phyloP scores from a whole-genome alignment of 2,113 vertebrate species.

The Columbina picui region DNA sequence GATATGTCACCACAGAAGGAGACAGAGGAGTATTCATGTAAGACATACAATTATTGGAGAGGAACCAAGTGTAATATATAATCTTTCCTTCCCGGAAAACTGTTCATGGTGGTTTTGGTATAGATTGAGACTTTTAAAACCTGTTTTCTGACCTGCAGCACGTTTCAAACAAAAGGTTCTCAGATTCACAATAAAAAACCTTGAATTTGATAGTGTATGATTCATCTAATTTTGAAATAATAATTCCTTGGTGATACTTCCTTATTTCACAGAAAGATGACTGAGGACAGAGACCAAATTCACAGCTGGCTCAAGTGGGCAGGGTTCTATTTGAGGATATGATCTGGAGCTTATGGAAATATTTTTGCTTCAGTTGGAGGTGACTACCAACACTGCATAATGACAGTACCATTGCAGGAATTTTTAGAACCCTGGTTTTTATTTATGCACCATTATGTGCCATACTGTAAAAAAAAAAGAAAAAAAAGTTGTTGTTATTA shows the following conservation, averaged over 20 bases:
- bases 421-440: background rate
- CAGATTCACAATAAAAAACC: background rate
- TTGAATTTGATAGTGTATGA: background rate
- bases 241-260: background rate
- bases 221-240: background rate
- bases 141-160: background rate
- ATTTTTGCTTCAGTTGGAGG: background rate
- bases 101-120: slow-evolving; percentile 2
- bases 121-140: slow-evolving; percentile 16
- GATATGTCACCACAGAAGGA: slow-evolving; percentile 60
- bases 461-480: background rate
- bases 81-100: slow-evolving; percentile 50
- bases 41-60: slow-evolving; percentile 50
- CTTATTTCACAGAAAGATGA: background rate
- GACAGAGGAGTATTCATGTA: slow-evolving; percentile 58
- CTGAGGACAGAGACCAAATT: background rate
- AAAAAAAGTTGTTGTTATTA: background rate
- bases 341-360: background rate
- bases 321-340: background rate
- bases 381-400: background rate
- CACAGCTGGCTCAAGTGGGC: background rate
- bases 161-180: background rate
- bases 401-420: background rate
- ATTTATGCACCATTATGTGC: background rate
- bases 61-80: slow-evolving; percentile 41